Evolutionary conservation across 2,888 invertebrate genomes (phyloP), one percentile per base, ranked within the genome.

Genomic region (Callyntrura guangdongensis): DNA sequence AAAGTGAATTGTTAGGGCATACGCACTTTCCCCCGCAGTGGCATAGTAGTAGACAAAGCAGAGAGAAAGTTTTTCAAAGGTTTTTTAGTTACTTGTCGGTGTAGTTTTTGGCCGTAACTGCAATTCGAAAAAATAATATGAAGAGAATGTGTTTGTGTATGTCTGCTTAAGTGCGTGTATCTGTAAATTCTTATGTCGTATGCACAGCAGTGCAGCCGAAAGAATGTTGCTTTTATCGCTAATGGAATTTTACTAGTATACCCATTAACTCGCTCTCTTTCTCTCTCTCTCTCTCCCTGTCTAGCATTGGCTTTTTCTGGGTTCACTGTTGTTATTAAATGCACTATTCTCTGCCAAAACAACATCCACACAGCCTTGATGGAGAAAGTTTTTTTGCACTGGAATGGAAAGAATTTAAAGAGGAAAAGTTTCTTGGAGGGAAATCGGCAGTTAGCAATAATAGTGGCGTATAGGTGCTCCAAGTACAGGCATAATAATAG

Each of bases 181-280:
- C 36, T 36, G 36, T 36, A 36, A 36, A 36, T 36, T 36, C 36
- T 36, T 36, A 4, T 36, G 36, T 36, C 36, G 36, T 61, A n/a
- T 61, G 61, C 9, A 61, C 61, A 61, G 61, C 17, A 17, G 61
- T 61, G 20, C 61, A 61, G n/a, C 25, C 69, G 3, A 9, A 69
- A 27, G 11, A 36, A 69, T 69, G 69, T 17, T 27, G n/a, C 69
- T 69, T 69, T 69, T 69, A 69, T 69, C 69, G n/a, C 69, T 69
- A 69, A 69, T 69, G 69, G 69, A 69, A 69, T 69, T 69, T 69
- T 69, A 69, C 69, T 25, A 69, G 61, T 69, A 27, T 14, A 36
- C 25, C 69, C 25, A 27, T 69, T 69, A 69, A 69, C 69, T 69
- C 27, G 8, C 22, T 64, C 17, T 22, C 17, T 9, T 17, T 14